Evolutionary conservation across 2,797 vertebrate genomes (phyloP), one percentile per base, ranked within the genome.

Genomic region (Sebastes baramenuke): DNA sequence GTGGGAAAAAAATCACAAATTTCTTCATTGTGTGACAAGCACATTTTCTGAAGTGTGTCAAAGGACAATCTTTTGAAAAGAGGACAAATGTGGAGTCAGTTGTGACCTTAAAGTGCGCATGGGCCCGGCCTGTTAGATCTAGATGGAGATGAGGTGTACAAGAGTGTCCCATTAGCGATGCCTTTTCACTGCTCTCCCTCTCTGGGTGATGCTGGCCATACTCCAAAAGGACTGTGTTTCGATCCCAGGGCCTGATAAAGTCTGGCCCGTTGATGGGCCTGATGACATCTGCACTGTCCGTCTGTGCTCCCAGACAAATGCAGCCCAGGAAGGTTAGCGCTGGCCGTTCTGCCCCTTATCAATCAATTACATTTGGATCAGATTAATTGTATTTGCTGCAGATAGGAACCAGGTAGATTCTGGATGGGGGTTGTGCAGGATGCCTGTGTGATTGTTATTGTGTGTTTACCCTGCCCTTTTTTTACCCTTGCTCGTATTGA

Each of bases 61-160:
- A 67, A 72, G 72, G 62, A 77, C 55, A 70, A 62, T 80, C 22
- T 73, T 75, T 84, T 84, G 8, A 87, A 87, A 91, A 86, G 67
- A 86, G 67, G 73, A 89, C 87, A 87, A 83, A 90, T 82, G 79
- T 78, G 65, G 85, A 88, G 83, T 84, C 82, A 87, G 90, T 86
- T 89, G 87, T 96, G 96, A 96, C 95, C 95, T 95, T 90, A 90
- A 89, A 94, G 78, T 81, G 58, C 75, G 79, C 72, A 60, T 72
- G 78, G 89, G 90, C 67, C 69, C 71, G 87, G 85, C 61, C 94
- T 93, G 93, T 94, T 96, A 93, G 94, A 95, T 96, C 93, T 81
- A 89, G 92, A 93, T 95, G 91, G 92, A 92, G 95, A 95, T 94
- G 94, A 87, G 92, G 91, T 93, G 90, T 95, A 93, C 92, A 88